Base-by-base conservation (phyloP, 1,140 invertebrate species). In the Euwallacea fornicatus region DNA sequence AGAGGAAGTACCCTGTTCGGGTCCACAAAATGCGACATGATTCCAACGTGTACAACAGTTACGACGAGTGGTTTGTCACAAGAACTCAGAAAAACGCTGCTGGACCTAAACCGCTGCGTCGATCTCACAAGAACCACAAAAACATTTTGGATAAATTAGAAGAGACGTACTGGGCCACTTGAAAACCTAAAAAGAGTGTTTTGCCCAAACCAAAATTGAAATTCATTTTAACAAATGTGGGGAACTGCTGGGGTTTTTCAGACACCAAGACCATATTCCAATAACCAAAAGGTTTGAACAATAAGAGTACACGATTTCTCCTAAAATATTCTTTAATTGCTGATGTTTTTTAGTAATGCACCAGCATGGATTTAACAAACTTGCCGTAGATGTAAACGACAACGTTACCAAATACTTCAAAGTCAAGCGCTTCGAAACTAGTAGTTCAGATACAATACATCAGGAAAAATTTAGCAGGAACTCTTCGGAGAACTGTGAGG, bases 111-210 rank as follows among this genome's bases (percentile, higher is more conserved):
- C 21, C 21, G 21, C 21, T 4, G 1, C 21, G 1, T 33, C 1
- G 21, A 33, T 33, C 21, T 1, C 42, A 69, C 50, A 60, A 69
- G 15, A 9, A 44, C 11, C 44, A 61, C 0, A 75, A 70, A 56
- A 54, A 58, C 10, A 60, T 71, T 9, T 60, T 77, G 13, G 74
- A 79, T 54, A 77, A 75, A 58, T 56, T 81, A 16, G 79, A 81
- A 68, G 79, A 81, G 76, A 71, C 76, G 3, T 81, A 79, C 44
- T 81, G 79, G 79, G 75, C 79, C 1, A 76, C 77, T 43, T 81
- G 79, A 78, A 80, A 80, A 69, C 79, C 79, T 2, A 76, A 74
- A 21, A 79, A 76, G 9, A 66, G 70, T 33, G 21, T 33, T 33
- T 33, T 33, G 21, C 21, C 21, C 21, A 4, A 33, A 33, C 21